A percentile compares a stretch with the other conserved stretches of the same genome.
Conservation (phyloP, 2,888 invertebrate species). For the Dilophus febrilis region DNA sequence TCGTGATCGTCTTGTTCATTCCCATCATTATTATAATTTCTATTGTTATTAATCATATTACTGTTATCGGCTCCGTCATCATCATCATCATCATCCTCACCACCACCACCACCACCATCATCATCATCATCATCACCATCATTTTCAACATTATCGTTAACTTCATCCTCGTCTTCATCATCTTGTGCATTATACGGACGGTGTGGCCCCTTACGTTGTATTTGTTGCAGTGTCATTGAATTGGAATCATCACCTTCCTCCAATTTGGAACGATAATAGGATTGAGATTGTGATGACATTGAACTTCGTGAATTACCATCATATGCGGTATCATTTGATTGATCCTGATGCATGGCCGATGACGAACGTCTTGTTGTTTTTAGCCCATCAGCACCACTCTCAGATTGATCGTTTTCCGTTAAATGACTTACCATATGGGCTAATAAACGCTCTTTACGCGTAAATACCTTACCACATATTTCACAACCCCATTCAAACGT, state of each 20-base stretch:
- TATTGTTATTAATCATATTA: constrained; percentile 1
- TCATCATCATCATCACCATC: neutral
- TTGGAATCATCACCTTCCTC: constrained; percentile 5
- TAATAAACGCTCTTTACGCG: constrained; percentile 28
- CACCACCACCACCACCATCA: constrained; percentile 8
- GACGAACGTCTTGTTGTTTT: constrained; percentile 2
- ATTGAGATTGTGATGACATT: constrained; percentile 10
- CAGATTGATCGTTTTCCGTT: constrained; percentile 19
- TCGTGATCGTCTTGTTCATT: constrained; percentile 5
- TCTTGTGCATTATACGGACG: neutral
- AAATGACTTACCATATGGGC: constrained; percentile 29
- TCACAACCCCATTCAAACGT: constrained; percentile 31
- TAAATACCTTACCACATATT: constrained; percentile 27
- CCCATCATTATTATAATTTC: neutral
- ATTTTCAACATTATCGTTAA: constrained; percentile 9
- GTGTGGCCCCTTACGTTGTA: neutral
- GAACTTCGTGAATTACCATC: constrained; percentile 14
- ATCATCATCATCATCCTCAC: constrained; percentile 10
- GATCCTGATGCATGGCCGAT: constrained; percentile 5
- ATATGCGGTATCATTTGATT: constrained; percentile 7
- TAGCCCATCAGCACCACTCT: constrained; percentile 7
- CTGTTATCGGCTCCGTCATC: constrained; percentile 5
- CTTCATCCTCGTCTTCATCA: constrained; percentile 12
- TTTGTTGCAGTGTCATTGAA: neutral
- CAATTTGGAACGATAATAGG: neutral